Conservation (phyloP, 2,888 invertebrate species). For the Masnerella sp. region DNA sequence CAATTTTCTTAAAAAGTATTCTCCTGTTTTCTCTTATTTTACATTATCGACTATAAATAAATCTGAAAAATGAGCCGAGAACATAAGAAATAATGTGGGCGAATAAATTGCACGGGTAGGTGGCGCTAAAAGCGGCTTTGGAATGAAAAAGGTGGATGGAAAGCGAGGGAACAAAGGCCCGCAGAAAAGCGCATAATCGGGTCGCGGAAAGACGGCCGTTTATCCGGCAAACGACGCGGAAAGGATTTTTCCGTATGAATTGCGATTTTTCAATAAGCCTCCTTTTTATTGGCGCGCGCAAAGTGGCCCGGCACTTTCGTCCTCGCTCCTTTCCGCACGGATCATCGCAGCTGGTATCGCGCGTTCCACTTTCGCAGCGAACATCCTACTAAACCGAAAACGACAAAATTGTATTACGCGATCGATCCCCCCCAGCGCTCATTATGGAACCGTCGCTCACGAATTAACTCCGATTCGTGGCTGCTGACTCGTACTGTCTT, state of each 20-base stretch:
- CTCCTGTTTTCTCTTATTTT: too few species aligned
- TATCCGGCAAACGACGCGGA: constrained; percentile 36
- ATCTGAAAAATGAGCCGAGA: too few species aligned
- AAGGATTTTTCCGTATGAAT: constrained; percentile 56
- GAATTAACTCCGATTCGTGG: constrained; percentile 31
- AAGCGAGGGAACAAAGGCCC: constrained; percentile 11
- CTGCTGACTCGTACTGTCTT: too few species aligned
- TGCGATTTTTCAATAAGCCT: constrained; percentile 59
- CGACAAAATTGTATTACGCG: constrained; percentile 59
- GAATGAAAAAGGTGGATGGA: neutral
- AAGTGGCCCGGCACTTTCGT: constrained; percentile 56
- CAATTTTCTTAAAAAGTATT: too few species aligned
- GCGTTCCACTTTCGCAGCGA: constrained; percentile 59
- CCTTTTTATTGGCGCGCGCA: constrained; percentile 53
- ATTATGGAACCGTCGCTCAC: constrained; percentile 23
- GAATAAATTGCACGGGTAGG: neutral
- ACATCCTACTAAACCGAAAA: constrained; percentile 57
- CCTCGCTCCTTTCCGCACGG: constrained; percentile 58
- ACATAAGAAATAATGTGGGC: too few species aligned
- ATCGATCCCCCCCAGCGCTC: constrained; percentile 47
- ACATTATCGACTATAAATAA: neutral
- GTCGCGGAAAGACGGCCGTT: constrained; percentile 18
- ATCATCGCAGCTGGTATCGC: constrained; percentile 58
- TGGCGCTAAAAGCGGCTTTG: neutral
- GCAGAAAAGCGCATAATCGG: constrained; percentile 11